Evolutionary conservation across 2,888 invertebrate species (phyloP), one percentile per base, ranked within the genome.

Genomic region (Agapetus fuscipes): DNA sequence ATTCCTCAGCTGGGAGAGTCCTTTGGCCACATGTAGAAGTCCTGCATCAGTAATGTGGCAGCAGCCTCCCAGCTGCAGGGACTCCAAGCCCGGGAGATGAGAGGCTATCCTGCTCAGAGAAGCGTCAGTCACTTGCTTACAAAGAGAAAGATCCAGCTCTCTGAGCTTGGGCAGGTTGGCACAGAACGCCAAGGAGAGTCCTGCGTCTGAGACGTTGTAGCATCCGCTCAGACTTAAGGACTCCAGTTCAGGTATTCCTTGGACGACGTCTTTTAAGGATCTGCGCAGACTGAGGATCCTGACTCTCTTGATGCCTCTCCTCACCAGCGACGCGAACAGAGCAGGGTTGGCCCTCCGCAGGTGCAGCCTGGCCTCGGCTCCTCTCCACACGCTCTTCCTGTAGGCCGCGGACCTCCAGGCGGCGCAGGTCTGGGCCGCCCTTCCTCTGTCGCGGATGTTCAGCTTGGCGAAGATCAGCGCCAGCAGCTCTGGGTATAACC

Each of bases 41-140:
- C 93, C 91, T 0, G 83, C 83, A 60, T 93, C 91, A 31, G 91
- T 89, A 37, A 95, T 79, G 59, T 88, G 86, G 57, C 84, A 82
- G 62, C 95, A 95, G 2, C 95, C 94, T 11, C 93, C 93, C 35
- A 95, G 66, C 54, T 94, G 90, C 36, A 95, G 66, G 17, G 81
- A 81, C 57, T 91, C 87, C 43, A 95, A 72, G 62, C 89, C 90
- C 61, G 81, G 83, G 33, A 90, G 65, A 54, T 80, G 80, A 58
- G 86, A 84, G 29, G 89, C 85, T 62, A 94, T 90, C 54, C 83
- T 72, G 12, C 83, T 81, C 16, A 94, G 71, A 35, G 89, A 86
- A 17, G 81, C 80, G 62, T 95, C 94, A n/a, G 90, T 89, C 44
- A 95, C 83, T 69, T 93, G 93, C 62, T 95, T 95, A 67, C 95